Conservation (phyloP, 2,888 invertebrate genomes). For the Prenolepis imparis region DNA sequence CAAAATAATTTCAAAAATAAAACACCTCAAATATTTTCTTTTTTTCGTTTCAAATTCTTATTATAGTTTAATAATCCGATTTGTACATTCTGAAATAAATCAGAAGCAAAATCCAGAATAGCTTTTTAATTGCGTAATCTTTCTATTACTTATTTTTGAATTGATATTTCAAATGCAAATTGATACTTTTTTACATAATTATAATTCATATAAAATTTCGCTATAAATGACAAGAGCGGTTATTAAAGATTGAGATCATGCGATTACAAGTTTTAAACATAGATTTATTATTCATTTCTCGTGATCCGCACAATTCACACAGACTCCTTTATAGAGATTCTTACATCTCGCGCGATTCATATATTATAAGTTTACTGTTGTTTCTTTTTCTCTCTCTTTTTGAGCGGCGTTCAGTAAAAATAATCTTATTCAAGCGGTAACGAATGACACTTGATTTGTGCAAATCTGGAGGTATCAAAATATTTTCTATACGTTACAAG, state of each 20-base stretch:
- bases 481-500: conserved; percentile 82
- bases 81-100: too few species aligned
- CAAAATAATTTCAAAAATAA: too few species aligned
- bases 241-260: conserved; percentile 6
- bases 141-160: background rate
- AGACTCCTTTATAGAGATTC: conserved; percentile 72
- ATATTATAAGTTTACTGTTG: conserved; percentile 55
- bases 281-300: conserved; percentile 83
- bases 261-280: conserved; percentile 81
- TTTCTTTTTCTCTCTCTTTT: conserved; percentile 70
- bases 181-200: too few species aligned
- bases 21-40: too few species aligned
- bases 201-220: background rate
- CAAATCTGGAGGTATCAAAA: conserved; percentile 85
- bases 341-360: conserved; percentile 70
- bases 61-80: too few species aligned
- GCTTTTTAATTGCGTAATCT: background rate
- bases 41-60: too few species aligned
- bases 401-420: conserved; percentile 83
- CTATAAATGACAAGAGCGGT: background rate
- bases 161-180: background rate
- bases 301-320: conserved; percentile 82
- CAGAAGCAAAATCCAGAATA: background rate
- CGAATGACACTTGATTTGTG: conserved; percentile 81
- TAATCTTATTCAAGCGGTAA: conserved; percentile 82